phyloP scores from a whole-genome alignment of 2,888 invertebrate genomes.

The Apamea sordens region DNA sequence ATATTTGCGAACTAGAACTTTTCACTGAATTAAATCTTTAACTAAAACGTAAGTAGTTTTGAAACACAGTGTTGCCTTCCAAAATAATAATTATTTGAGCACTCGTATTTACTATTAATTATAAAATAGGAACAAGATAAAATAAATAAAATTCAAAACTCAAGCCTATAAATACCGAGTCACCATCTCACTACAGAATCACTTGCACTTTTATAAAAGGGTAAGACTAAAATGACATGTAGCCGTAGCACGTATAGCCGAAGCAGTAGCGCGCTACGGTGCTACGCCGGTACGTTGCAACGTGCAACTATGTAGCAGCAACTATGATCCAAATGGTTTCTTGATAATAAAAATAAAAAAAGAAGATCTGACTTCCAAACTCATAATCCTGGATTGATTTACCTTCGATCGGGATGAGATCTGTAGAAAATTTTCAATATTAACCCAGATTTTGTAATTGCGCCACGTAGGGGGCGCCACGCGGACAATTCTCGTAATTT shows the following conservation, averaged over 20 bases:
- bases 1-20: background rate
- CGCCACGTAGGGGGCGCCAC: no score
- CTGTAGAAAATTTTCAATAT: background rate
- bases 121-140: no score
- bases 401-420: background rate
- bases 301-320: background rate
- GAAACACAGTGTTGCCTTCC: background rate
- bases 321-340: background rate
- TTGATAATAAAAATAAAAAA: background rate
- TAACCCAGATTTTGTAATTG: background rate
- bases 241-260: background rate
- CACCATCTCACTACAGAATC: background rate
- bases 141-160: background rate
- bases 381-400: background rate
- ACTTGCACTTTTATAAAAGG: background rate
- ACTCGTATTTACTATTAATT: background rate
- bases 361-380: background rate
- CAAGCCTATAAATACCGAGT: background rate
- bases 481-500: no score
- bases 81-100: background rate
- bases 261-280: constrained; percentile 13
- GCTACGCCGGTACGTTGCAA: background rate
- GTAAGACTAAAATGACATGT: background rate
- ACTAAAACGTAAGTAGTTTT: background rate
- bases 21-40: background rate